Conservation (phyloP, 1,140 invertebrate genomes). For the Myzus persicae region DNA sequence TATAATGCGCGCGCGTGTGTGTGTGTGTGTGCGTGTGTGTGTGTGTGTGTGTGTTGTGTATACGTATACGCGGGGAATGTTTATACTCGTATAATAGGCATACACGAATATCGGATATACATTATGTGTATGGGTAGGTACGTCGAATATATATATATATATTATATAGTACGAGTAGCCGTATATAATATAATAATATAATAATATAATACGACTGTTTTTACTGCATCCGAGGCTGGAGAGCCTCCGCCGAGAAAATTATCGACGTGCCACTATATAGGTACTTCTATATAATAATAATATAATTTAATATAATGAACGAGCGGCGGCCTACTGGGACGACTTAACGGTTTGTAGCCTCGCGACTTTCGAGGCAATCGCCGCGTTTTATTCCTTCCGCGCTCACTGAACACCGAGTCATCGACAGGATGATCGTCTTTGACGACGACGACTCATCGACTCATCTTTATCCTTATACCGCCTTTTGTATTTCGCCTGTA, state of each 20-base stretch:
- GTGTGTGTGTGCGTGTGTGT: too few relatives aligned
- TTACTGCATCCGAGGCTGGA: not conserved
- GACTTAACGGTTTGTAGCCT: slow-evolving; percentile 51
- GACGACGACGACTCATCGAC: not conserved
- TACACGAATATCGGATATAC: slow-evolving; percentile 5
- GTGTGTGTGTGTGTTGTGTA: not conserved
- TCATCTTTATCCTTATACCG: not conserved
- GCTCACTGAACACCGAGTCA: too few relatives aligned
- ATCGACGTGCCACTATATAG: slow-evolving; percentile 51
- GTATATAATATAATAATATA: slow-evolving; percentile 43
- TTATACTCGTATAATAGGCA: slow-evolving; percentile 8
- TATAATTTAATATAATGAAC: slow-evolving; percentile 9
- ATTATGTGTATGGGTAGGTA: not conserved
- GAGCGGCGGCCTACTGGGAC: not conserved
- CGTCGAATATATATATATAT: not conserved
- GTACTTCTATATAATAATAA: not conserved
- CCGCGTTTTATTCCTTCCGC: not conserved
- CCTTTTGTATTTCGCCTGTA: too few relatives aligned
- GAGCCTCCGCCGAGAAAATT: slow-evolving; percentile 45
- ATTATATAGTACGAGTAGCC: not conserved
- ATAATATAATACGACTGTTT: slow-evolving; percentile 40
- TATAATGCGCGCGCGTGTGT: too few relatives aligned
- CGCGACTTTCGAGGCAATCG: not conserved
- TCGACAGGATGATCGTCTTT: not conserved
- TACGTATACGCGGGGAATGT: not conserved